A percentile compares a stretch with the other conserved stretches of the same genome.
Evolutionary conservation across 2,797 vertebrate genomes (phyloP).

Genomic region (Eutrigla gurnardus): DNA sequence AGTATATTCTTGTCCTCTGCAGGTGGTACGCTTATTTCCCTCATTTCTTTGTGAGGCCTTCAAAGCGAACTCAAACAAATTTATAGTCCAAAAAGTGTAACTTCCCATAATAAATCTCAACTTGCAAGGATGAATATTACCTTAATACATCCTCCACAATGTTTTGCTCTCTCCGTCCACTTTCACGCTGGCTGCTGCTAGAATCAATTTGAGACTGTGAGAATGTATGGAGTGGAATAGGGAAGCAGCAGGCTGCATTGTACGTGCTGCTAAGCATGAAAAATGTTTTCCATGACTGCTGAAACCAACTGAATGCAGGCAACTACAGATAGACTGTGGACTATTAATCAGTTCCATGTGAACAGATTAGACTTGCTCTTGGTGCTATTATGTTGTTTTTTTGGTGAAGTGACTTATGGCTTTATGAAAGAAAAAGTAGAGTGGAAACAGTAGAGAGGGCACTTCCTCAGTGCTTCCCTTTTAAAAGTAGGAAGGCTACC

Average conservation of each 20-base stretch:
- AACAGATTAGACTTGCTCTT: slow-evolving; percentile 65
- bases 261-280: slow-evolving; percentile 70
- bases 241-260: slow-evolving; percentile 65
- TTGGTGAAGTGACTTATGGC: slow-evolving; percentile 49
- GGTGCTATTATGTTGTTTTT: slow-evolving; percentile 47
- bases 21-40: slow-evolving; percentile 5
- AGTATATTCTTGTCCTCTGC: background rate
- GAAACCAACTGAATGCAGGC: slow-evolving; percentile 59
- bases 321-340: slow-evolving; percentile 61
- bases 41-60: slow-evolving; percentile 34
- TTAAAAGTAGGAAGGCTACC: slow-evolving; percentile 18
- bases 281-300: slow-evolving; percentile 65
- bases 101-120: slow-evolving; percentile 60
- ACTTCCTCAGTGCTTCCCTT: slow-evolving; percentile 19
- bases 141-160: slow-evolving; percentile 58
- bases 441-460: slow-evolving; percentile 4
- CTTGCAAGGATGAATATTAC: slow-evolving; percentile 63
- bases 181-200: slow-evolving; percentile 67
- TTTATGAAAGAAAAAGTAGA: slow-evolving; percentile 27
- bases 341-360: slow-evolving; percentile 73
- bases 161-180: slow-evolving; percentile 65
- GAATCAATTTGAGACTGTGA: slow-evolving; percentile 69
- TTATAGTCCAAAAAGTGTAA: slow-evolving; percentile 50
- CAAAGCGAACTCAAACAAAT: slow-evolving; percentile 50
- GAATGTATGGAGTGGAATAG: slow-evolving; percentile 64